Evolutionary conservation across 2,888 invertebrate genomes (phyloP), one percentile per base, ranked within the genome.

Genomic region (Thyatira batis): DNA sequence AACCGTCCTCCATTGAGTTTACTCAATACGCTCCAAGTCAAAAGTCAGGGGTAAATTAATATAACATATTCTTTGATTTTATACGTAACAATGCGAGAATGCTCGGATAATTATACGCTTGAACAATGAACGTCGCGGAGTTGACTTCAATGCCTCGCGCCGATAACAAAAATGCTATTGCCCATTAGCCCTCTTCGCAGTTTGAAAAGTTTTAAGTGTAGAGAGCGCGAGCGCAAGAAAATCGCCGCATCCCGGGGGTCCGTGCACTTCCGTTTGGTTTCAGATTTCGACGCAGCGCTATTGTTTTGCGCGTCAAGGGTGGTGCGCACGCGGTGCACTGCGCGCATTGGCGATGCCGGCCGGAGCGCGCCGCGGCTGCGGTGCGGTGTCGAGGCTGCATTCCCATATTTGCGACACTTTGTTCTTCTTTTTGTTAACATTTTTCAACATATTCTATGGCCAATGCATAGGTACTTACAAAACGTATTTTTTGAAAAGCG

Each of bases 11-110:
- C 71, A 84, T 84, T 83, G 80, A 86, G 71, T 75, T 73, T 69
- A 74, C 69, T 79, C 86, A 88, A 87, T 87, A 87, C 78, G 85
- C 71, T 82, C 71, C 77, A 64, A 88, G 86, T 86, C 85, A 89
- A 83, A 89, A 89, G 85, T 90, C 89, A 87, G 87, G 89, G 89
- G 84, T 80, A 84, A 82, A 77, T 78, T 80, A 85, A 82, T 80
- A 82, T 78, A 89, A 78, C 91, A 90, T 91, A 89, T 90, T 91
- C 88, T 90, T 87, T 89, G 87, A 88, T 87, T 89, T 85, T 78
- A 71, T 76, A 78, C 76, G 78, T 80, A 82, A 90, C 87, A 89
- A 91, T 89, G 79, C 82, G 82, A 74, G 80, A 84, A 82, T 82
- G 76, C 78, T 78, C 77, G 79, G 72, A 85, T 91, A 92, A 92